Evolutionary conservation across 2,888 invertebrate genomes (phyloP), one percentile per base, ranked within the genome.

Genomic region (Andrena minutula): DNA sequence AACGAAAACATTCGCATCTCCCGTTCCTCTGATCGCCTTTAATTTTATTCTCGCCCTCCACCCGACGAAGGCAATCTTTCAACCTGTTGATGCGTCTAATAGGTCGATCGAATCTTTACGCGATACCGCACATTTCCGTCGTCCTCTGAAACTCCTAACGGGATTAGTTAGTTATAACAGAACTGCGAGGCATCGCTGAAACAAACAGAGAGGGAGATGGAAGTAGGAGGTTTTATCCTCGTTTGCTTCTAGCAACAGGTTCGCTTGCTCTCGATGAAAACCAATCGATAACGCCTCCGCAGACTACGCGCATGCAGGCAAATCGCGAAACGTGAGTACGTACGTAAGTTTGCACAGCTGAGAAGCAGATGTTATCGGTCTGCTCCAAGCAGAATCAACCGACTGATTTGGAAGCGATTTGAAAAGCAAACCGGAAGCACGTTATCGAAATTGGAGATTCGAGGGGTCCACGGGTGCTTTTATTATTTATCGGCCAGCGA

Each of bases 241-340:
- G 60, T 51, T 53, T 41, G 70, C 41, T 53, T 71, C 68, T 49
- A 68, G 49, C 71, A 61, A 70, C 26, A 71, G 56, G 72, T 72
- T 26, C 66, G 53, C 35, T 26, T 47, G 30, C 61, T 35, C 20
- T 5, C 23, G 53, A 63, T 32, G 66, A 10, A 12, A 23, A 23
- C 16, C 28, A 70, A 70, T 70, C 69, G 35, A 70, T 70, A 70
- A 47, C 69, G 69, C 56, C 49, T 70, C 53, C 10, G 61, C 23
- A 3, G 32, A 20, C 47, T 41, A 20, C 41, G 32, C 23, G 61
- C 35, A 41, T 12, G 4, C 53, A 16, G 23, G 35, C 28, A 75
- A 69, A 69, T 69, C 49, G 28, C n/a, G 41, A 49, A 30, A 2
- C 28, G 28, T 16, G 41, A 4, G 12, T 16, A 16, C 1, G 41